phyloP scores from a whole-genome alignment of 2,888 invertebrate species.

The Tinea trinotella region DNA sequence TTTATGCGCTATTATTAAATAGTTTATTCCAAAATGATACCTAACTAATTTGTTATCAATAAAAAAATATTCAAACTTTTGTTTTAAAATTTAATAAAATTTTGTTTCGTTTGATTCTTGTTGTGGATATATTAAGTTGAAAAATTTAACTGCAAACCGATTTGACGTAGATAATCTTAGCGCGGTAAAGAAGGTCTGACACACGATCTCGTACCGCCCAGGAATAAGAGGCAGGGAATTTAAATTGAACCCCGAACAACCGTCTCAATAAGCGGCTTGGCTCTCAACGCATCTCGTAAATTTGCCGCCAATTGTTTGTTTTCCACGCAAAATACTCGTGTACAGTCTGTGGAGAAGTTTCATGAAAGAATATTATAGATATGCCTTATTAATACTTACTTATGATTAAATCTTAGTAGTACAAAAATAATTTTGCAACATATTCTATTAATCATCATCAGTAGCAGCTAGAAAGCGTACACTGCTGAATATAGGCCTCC shows the following conservation, averaged over 20 bases:
- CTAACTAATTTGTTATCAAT: too few species aligned
- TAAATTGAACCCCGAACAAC: conserved; percentile 45
- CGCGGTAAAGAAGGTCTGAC: conserved; percentile 27
- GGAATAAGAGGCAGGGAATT: conserved; percentile 32
- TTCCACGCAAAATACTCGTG: conserved; percentile 44
- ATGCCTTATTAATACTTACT: conserved; percentile 17
- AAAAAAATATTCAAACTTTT: too few species aligned
- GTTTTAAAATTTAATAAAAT: too few species aligned
- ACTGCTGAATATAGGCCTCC: too few species aligned
- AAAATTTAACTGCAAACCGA: background rate
- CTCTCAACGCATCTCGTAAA: conserved; percentile 53
- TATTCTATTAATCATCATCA: too few species aligned
- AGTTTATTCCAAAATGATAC: too few species aligned
- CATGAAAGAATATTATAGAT: conserved; percentile 27
- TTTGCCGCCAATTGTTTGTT: conserved; percentile 57
- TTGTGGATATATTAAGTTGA: background rate
- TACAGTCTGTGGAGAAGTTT: conserved; percentile 27
- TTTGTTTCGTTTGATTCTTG: too few species aligned
- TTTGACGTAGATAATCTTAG: conserved; percentile 27
- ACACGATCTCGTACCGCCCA: conserved; percentile 22
- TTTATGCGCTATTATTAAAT: too few species aligned
- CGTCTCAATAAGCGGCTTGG: conserved; percentile 64
- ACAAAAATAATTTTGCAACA: too few species aligned
- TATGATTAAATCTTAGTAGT: too few species aligned
- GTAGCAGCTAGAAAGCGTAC: too few species aligned